Evolutionary conservation across 2,113 vertebrate genomes (phyloP), one percentile per base, ranked within the genome.

Genomic region (Dipodomys ordii): DNA sequence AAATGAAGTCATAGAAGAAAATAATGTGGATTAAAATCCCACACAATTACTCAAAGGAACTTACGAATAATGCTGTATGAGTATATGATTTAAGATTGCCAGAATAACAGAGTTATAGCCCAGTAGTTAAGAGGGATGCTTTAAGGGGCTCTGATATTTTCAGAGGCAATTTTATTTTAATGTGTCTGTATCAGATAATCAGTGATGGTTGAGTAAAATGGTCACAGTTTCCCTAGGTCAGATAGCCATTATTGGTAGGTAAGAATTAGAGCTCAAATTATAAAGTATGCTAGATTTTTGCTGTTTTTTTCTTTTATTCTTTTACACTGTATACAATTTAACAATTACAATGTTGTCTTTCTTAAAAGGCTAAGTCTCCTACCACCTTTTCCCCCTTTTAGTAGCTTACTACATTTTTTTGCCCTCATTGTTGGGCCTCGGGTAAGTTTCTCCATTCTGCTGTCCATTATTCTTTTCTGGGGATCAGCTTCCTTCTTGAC

Each of bases 171-270:
- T 72, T 71, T 12, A 83, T 94, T 94, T 80, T 30, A 19, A 49
- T 86, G 39, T 91, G 19, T 46, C 49, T 83, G 0, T 62, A 77
- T 94, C 79, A 91, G 53, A 69, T 91, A 25, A 35, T 92, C 71
- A 88, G 0, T 57, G 60, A 90, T 35, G 68, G 76, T 35, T 95
- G n/a, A 92, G 93, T 90, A 83, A 92, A 88, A 76, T 92, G 65
- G 32, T 87, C 67, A 69, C 49, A 68, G 86, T 28, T 3, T 2
- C 16, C 32, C 25, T 0, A n/a, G 27, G 19, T 83, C 57, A 92
- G 84, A 83, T 81, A 78, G 44, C 83, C 92, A 1, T 95, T 93
- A 62, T 49, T 94, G 81, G 20, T 79, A 92, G 88, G 62, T n/a
- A 76, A 60, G 25, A 11, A 67, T 67, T 91, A 68, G 65, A 79